A percentile compares a stretch with the other conserved stretches of the same genome.
Conservation (phyloP, 2,797 vertebrate species). For the Pseudotriccus pelzelni region DNA sequence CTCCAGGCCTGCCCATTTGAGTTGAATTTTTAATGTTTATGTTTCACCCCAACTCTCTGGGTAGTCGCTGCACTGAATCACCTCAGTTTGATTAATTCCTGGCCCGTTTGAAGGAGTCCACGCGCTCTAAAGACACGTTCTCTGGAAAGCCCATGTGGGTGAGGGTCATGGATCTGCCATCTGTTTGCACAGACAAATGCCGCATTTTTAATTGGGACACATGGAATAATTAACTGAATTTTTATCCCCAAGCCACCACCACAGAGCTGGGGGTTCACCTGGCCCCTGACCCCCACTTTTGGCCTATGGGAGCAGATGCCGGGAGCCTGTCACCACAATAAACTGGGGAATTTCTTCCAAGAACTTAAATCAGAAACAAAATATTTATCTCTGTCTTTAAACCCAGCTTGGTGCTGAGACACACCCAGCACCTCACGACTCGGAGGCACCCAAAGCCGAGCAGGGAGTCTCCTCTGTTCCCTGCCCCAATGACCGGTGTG, state of each 20-base stretch:
- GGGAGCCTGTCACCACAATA: neutral
- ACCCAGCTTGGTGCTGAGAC: neutral
- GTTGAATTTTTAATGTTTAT: neutral
- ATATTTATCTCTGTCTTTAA: neutral
- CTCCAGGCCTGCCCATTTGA: neutral
- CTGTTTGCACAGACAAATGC: neutral
- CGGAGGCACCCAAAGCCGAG: neutral
- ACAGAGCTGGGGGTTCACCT: neutral
- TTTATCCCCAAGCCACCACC: neutral
- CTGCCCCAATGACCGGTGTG: rapidly evolving
- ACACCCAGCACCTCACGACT: neutral
- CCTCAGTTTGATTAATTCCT: neutral
- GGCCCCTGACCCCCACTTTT: rapidly evolving
- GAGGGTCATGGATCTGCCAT: neutral
- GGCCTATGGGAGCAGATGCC: rapidly evolving
- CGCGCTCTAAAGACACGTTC: rapidly evolving
- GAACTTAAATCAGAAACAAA: neutral
- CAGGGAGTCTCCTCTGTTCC: neutral
- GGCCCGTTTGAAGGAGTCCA: neutral
- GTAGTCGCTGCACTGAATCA: neutral
- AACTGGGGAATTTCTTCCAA: neutral
- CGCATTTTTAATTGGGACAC: neutral
- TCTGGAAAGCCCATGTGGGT: neutral
- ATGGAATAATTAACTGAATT: neutral
- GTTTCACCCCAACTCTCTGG: neutral